Evolutionary conservation across 2,113 vertebrate genomes (phyloP).

Genomic region (Benitochromis conjunctus): DNA sequence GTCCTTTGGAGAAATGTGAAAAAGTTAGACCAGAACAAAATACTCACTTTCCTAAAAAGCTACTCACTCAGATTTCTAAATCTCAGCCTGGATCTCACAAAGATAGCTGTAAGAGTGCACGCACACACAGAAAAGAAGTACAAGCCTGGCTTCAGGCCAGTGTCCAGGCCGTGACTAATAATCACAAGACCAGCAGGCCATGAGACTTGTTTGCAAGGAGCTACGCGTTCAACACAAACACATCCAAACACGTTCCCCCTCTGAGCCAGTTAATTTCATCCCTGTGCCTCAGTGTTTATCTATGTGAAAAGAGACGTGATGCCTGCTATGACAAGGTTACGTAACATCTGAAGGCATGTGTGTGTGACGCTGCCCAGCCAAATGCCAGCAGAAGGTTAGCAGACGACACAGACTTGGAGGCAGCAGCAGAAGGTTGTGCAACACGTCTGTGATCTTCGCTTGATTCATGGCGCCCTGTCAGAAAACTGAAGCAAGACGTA

Average conservation of each 20-base stretch:
- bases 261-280: constrained; percentile 6
- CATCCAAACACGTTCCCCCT: background rate
- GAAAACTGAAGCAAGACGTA: background rate
- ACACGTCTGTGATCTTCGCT: background rate
- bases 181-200: constrained; percentile 28
- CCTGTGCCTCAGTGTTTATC: background rate
- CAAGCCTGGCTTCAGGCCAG: background rate
- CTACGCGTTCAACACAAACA: background rate
- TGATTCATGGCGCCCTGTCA: background rate
- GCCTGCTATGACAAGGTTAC: background rate
- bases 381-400: background rate
- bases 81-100: background rate
- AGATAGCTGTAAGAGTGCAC: background rate
- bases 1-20: background rate
- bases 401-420: background rate
- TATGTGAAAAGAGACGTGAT: background rate
- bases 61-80: rapidly evolving
- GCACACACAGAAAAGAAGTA: background rate
- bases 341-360: constrained; percentile 2
- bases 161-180: constrained; percentile 3
- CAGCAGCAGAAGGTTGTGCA: background rate
- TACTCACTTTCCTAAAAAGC: background rate
- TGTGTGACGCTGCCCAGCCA: background rate
- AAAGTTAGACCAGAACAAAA: background rate
- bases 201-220: background rate